Percentiles rank a stretch among this genome's conserved stretches.
These are phyloP conservation scores for Nyctalus aviator DNA, from an alignment of 2,797 vertebrate species.

Conservation along the genomic window DNA sequence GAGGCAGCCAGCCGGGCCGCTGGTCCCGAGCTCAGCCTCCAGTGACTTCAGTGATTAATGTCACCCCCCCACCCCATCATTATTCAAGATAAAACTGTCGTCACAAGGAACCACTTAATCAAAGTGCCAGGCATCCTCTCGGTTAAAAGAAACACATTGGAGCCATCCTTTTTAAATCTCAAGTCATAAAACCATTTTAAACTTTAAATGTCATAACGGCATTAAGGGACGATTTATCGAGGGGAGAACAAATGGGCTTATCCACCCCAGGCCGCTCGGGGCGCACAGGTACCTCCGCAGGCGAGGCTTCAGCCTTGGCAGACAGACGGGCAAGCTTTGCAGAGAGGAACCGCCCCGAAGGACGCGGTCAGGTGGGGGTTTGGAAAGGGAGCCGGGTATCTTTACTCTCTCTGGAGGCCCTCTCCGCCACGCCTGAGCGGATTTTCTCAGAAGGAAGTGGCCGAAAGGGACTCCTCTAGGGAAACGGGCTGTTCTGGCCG, in stretches of 20 bases:
- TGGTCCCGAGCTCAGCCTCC: slow-evolving; percentile 21
- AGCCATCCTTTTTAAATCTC: slow-evolving; percentile 72
- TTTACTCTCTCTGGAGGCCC: background rate
- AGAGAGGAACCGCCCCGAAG: background rate
- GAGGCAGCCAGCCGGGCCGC: background rate
- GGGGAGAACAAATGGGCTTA: slow-evolving; percentile 51
- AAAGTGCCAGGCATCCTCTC: slow-evolving; percentile 77
- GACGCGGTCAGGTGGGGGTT: background rate
- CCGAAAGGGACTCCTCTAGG: background rate
- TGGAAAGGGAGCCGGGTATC: background rate
- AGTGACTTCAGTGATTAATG: slow-evolving; percentile 68
- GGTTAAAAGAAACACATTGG: slow-evolving; percentile 72
- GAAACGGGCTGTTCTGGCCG: background rate
- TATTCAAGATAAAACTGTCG: slow-evolving; percentile 74
- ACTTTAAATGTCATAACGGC: slow-evolving; percentile 72
- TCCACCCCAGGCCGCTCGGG: background rate
- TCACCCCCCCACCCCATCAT: slow-evolving; percentile 8
- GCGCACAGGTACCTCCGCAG: background rate
- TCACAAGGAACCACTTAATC: slow-evolving; percentile 70
- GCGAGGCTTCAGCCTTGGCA: background rate
- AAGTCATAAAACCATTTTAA: slow-evolving; percentile 73
- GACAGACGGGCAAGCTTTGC: background rate
- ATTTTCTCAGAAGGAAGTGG: background rate
- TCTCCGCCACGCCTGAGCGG: background rate
- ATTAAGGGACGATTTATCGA: slow-evolving; percentile 59